Percentiles rank a stretch among this genome's conserved stretches.
phyloP scores from a whole-genome alignment of 2,113 vertebrate genomes.

The Crocuta crocuta region DNA sequence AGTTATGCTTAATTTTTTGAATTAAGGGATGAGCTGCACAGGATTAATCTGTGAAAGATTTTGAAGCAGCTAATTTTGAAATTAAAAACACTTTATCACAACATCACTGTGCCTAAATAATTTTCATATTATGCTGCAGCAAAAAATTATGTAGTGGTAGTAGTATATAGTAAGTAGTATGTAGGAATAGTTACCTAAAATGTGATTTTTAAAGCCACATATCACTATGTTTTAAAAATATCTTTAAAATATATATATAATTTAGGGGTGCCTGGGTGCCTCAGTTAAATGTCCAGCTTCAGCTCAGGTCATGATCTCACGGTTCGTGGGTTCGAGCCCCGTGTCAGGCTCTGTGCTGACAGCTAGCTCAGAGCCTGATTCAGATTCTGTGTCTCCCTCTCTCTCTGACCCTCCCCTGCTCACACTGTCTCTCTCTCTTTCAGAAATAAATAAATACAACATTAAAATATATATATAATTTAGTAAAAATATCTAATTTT shows the following conservation, averaged over 20 bases:
- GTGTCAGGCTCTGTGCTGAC: too few relatives aligned
- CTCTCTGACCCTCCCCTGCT: too few relatives aligned
- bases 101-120: neutral
- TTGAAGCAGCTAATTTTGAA: neutral
- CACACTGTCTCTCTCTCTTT: too few relatives aligned
- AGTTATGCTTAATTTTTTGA: neutral
- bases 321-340: too few relatives aligned
- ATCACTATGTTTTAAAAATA: neutral
- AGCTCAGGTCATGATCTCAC: too few relatives aligned
- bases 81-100: neutral
- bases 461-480: neutral
- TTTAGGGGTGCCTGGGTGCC: neutral
- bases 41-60: neutral
- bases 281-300: too few relatives aligned
- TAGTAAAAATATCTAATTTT: neutral
- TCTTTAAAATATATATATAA: neutral
- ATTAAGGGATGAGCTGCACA: neutral
- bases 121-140: neutral
- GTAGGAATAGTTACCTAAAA: neutral
- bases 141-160: neutral
- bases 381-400: too few relatives aligned
- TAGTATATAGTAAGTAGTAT: neutral
- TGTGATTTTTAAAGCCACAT: neutral
- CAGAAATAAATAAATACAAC: neutral
- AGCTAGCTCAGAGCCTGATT: too few relatives aligned